phyloP scores from a whole-genome alignment of 1,140 invertebrate genomes.

The Drosophila insularis region DNA sequence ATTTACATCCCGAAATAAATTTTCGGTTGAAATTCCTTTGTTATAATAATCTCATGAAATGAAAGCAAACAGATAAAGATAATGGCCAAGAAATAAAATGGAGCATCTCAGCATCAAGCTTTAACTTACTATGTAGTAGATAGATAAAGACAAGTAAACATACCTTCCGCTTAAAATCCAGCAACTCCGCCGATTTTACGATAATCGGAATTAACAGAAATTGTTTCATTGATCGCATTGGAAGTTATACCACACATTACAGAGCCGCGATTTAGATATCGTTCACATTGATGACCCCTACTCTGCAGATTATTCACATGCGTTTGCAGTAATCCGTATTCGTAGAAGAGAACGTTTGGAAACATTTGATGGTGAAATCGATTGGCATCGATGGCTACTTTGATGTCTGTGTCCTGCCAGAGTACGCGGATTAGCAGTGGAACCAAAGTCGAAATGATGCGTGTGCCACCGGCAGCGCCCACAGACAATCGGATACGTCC shows the following conservation, averaged over 20 bases:
- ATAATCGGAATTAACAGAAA: constrained; percentile 92
- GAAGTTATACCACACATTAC: constrained; percentile 87
- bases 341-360: constrained; percentile 92
- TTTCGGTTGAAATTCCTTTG: background rate
- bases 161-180: constrained; percentile 83
- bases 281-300: constrained; percentile 87
- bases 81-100: background rate
- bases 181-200: constrained; percentile 91
- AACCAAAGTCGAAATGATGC: constrained; percentile 92
- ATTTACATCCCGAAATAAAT: too few species aligned
- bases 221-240: constrained; percentile 83
- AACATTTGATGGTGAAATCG: constrained; percentile 96
- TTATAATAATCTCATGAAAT: background rate
- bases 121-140: background rate
- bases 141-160: background rate
- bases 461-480: constrained; percentile 96
- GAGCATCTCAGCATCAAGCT: background rate
- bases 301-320: constrained; percentile 86
- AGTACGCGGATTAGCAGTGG: constrained; percentile 89
- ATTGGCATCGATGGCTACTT: constrained; percentile 91
- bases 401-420: constrained; percentile 89
- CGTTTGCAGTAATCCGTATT: constrained; percentile 85
- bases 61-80: background rate
- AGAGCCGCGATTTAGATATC: constrained; percentile 87
- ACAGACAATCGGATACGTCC: constrained; percentile 91